Conservation (phyloP, 2,888 invertebrate genomes). For the Yponomeuta cagnagella region DNA sequence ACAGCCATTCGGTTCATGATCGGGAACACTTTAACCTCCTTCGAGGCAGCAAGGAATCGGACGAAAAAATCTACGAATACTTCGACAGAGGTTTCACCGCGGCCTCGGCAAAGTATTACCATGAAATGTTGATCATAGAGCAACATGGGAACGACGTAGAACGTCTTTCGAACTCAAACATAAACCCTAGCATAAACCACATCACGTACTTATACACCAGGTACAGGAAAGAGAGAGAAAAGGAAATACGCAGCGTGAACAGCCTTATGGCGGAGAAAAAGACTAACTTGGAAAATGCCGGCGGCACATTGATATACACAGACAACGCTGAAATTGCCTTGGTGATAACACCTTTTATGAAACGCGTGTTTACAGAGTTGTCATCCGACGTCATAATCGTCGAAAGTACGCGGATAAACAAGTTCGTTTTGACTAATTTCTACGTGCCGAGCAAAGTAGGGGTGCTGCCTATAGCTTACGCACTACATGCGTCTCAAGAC, state of each 20-base stretch:
- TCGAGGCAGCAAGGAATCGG: conserved; percentile 27
- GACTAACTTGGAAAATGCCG: conserved; percentile 20
- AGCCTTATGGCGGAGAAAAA: conserved; percentile 15
- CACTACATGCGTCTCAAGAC: conserved; percentile 26
- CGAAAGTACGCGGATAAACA: conserved; percentile 25
- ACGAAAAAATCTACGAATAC: conserved; percentile 26
- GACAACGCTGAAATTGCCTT: conserved; percentile 23
- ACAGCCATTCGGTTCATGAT: conserved; percentile 30
- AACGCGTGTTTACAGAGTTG: conserved; percentile 25
- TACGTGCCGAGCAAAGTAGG: conserved; percentile 32
- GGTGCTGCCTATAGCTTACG: conserved; percentile 33
- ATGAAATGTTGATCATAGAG: conserved; percentile 27
- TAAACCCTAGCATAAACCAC: conserved; percentile 27
- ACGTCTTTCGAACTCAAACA: conserved; percentile 23
- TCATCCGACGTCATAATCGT: conserved; percentile 29
- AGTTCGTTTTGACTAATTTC: conserved; percentile 28
- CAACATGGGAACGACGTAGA: conserved; percentile 23
- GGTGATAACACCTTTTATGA: conserved; percentile 37
- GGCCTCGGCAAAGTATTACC: conserved; percentile 26
- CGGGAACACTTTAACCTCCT: conserved; percentile 24
- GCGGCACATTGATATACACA: conserved; percentile 22
- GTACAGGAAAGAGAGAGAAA: conserved; percentile 14
- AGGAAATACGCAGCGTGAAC: conserved; percentile 16
- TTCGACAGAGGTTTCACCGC: conserved; percentile 27
- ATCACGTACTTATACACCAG: conserved; percentile 24